A percentile compares a stretch with the other conserved stretches of the same genome.
phyloP scores from a whole-genome alignment of 2,113 vertebrate species.

The Grallaria varia region DNA sequence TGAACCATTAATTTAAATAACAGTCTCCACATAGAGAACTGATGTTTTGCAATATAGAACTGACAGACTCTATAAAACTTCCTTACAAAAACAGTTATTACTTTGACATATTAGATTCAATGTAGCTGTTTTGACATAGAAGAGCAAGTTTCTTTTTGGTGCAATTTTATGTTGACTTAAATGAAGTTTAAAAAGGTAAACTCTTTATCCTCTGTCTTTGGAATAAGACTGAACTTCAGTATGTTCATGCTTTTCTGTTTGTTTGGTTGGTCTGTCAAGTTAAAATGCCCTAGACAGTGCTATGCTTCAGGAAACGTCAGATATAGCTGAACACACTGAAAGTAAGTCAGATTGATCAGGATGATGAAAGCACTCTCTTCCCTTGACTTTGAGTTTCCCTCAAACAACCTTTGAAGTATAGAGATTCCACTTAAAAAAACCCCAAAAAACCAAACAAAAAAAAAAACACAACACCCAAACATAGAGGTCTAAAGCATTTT shows the following conservation, averaged over 20 bases:
- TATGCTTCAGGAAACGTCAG: neutral
- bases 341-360: neutral
- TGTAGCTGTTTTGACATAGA: neutral
- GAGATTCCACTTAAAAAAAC: neutral
- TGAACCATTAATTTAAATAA: neutral
- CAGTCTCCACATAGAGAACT: neutral
- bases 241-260: neutral
- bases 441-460: neutral
- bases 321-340: neutral
- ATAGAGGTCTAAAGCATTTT: neutral
- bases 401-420: neutral
- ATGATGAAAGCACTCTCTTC: neutral
- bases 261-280: neutral
- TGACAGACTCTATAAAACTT: neutral
- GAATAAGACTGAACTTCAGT: neutral
- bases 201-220: neutral
- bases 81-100: neutral
- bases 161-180: neutral
- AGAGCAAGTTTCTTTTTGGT: neutral
- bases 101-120: neutral
- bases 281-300: neutral
- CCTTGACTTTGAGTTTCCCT: neutral
- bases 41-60: neutral
- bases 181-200: neutral
- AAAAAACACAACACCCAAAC: neutral